Evolutionary conservation across 2,888 invertebrate species (phyloP).

Genomic region (Pyrocoelia pectoralis): DNA sequence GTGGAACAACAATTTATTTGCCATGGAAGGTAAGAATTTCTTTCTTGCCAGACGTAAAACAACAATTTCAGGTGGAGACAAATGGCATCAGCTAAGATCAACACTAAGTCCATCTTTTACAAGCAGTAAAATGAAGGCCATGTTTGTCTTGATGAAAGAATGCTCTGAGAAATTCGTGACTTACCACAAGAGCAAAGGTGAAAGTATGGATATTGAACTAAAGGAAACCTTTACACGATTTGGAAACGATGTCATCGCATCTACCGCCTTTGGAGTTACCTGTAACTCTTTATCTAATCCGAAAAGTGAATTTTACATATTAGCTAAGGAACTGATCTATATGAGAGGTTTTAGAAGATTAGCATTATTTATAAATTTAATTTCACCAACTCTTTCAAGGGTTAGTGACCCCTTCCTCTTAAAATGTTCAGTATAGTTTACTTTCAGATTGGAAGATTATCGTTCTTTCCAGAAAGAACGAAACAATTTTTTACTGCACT

Average conservation of each 20-base stretch:
- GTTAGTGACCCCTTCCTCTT: background rate
- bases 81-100: constrained; percentile 49
- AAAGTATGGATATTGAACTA: background rate
- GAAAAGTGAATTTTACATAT: background rate
- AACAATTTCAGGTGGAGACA: constrained; percentile 5
- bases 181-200: background rate
- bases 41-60: too few relatives aligned
- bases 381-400: background rate
- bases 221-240: background rate
- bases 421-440: background rate
- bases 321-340: background rate
- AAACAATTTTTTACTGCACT: background rate
- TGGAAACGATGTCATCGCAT: constrained; percentile 1
- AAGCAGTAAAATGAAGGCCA: constrained; percentile 2
- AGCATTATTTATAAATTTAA: background rate
- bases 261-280: background rate
- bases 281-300: background rate
- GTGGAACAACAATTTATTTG: constrained; percentile 19
- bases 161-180: background rate
- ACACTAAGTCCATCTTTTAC: constrained; percentile 49
- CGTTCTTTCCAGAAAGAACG: background rate
- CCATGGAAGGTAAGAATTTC: constrained; percentile 27
- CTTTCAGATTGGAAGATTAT: background rate
- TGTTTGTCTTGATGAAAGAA: background rate
- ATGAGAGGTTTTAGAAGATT: background rate